phyloP scores from a whole-genome alignment of 2,888 invertebrate genomes.

The Polyommatus icarus region DNA sequence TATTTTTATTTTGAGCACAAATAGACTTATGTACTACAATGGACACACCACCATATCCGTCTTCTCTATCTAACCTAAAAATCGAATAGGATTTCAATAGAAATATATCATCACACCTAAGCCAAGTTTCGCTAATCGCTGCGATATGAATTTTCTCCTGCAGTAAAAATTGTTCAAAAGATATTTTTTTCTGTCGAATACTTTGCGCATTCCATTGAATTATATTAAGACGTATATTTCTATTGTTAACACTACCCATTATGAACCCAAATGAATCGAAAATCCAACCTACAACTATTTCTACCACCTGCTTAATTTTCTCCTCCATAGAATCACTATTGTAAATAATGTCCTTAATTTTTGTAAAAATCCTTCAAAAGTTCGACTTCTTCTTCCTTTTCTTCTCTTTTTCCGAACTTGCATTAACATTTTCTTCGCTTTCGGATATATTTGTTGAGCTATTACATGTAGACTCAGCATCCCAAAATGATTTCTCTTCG shows the following conservation, averaged over 20 bases:
- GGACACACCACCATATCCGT: slow-evolving; percentile 39
- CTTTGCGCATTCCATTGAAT: slow-evolving; percentile 37
- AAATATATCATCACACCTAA: slow-evolving; percentile 29
- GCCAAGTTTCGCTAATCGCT: slow-evolving; percentile 41
- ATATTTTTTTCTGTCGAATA: slow-evolving; percentile 7
- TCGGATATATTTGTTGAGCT: no score
- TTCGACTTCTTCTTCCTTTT: background rate
- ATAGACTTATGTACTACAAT: slow-evolving; percentile 36
- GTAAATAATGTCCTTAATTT: background rate
- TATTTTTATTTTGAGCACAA: background rate
- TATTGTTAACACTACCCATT: background rate
- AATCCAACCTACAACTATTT: background rate
- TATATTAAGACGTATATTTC: background rate
- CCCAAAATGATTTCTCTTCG: no score
- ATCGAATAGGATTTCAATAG: slow-evolving; percentile 35
- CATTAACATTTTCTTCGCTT: background rate
- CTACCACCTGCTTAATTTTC: background rate
- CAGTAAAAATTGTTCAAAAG: slow-evolving; percentile 27
- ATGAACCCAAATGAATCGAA: background rate
- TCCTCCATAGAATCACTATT: background rate
- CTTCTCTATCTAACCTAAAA: slow-evolving; percentile 35
- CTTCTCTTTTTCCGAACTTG: background rate
- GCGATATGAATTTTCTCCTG: slow-evolving; percentile 41
- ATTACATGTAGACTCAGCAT: no score
- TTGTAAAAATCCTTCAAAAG: background rate